phyloP scores from a whole-genome alignment of 2,797 vertebrate genomes.

The Poecilia wingei region DNA sequence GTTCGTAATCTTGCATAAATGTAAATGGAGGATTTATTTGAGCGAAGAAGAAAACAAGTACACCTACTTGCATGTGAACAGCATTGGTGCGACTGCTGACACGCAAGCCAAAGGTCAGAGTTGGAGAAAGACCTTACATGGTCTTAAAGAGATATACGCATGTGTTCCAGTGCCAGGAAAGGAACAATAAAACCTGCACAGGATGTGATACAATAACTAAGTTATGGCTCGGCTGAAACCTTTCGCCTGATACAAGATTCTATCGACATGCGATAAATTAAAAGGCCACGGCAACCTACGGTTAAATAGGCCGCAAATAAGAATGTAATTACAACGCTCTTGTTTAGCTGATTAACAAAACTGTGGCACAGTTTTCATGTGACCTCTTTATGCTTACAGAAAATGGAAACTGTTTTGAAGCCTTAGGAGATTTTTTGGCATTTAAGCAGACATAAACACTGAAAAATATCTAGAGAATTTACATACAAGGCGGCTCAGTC shows the following conservation, averaged over 20 bases:
- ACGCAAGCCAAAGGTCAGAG: background rate
- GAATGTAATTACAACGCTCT: background rate
- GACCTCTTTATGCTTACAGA: background rate
- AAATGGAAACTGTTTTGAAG: background rate
- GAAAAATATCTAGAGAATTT: background rate
- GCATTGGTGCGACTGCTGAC: background rate
- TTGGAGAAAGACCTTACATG: background rate
- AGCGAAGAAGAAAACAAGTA: background rate
- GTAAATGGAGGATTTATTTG: background rate
- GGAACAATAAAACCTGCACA: background rate
- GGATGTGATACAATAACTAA: background rate
- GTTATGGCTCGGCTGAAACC: background rate
- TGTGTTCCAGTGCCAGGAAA: background rate
- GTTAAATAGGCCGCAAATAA: background rate
- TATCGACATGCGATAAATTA: background rate
- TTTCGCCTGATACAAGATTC: background rate
- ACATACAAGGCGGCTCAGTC: background rate
- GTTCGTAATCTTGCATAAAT: background rate
- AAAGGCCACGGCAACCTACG: background rate
- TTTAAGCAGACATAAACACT: background rate
- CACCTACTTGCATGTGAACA: background rate
- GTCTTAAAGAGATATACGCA: background rate
- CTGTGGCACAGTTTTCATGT: background rate
- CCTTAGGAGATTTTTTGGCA: background rate
- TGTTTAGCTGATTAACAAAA: background rate